Conservation (phyloP, 1,140 invertebrate genomes). For the Oryzaephilus surinamensis region DNA sequence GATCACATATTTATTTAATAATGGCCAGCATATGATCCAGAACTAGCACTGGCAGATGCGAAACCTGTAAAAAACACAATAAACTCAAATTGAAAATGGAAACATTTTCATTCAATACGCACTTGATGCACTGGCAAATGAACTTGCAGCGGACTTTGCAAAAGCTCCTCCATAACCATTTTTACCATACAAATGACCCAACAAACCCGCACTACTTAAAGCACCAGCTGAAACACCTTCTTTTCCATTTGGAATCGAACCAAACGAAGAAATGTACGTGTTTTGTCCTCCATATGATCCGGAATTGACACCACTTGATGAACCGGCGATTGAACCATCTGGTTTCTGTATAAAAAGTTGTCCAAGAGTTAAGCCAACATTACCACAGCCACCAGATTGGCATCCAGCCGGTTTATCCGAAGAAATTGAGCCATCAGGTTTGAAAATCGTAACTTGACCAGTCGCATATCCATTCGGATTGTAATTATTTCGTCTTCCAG, state of each 20-base stretch:
- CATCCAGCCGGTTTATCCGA: too few species aligned
- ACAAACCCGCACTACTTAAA: too few species aligned
- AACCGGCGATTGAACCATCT: constrained; percentile 3
- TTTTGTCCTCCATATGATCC: not conserved
- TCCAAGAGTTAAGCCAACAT: too few species aligned
- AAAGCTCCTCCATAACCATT: constrained; percentile 6
- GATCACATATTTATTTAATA: not conserved
- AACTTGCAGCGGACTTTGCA: not conserved
- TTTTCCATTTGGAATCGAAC: not conserved
- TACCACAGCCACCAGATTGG: too few species aligned
- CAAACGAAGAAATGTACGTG: too few species aligned
- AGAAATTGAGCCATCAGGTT: too few species aligned
- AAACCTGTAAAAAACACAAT: constrained; percentile 4
- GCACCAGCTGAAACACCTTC: not conserved
- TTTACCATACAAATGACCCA: constrained; percentile 5
- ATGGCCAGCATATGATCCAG: constrained; percentile 1
- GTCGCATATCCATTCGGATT: constrained; percentile 4
- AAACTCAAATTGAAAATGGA: too few species aligned
- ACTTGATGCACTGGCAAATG: constrained; percentile 4
- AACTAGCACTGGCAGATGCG: constrained; percentile 4
- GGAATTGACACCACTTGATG: constrained; percentile 4
- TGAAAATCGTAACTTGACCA: constrained; percentile 3
- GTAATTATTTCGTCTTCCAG: not conserved
- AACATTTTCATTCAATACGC: constrained; percentile 1
- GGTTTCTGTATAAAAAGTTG: too few species aligned